Evolutionary conservation across 2,888 invertebrate genomes (phyloP).

Genomic region (Nipponacmea schrenckii): DNA sequence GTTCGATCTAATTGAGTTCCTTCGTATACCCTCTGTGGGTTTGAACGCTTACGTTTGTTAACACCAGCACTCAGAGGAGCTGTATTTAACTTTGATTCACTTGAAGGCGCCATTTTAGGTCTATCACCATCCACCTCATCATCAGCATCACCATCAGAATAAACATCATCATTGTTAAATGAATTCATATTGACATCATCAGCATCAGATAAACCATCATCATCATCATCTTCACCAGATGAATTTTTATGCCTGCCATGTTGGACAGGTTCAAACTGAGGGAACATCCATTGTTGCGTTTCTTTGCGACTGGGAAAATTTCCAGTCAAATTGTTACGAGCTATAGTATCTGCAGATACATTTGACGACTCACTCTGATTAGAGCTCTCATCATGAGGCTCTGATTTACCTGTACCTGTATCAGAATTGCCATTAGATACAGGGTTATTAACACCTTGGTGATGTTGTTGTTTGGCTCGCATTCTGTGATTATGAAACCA

Average conservation of each 20-base stretch:
- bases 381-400: conserved; percentile 55
- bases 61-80: conserved; percentile 39
- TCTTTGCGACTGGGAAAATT: conserved; percentile 30
- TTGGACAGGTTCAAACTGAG: conserved; percentile 60
- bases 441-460: conserved; percentile 41
- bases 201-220: conserved; percentile 29
- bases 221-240: conserved; percentile 19
- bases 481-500: conserved; percentile 99
- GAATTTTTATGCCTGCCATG: conserved; percentile 26
- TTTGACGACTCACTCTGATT: conserved; percentile 58
- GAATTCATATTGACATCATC: conserved; percentile 7
- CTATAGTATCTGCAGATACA: conserved; percentile 44
- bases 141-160: conserved; percentile 12
- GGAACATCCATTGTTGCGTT: conserved; percentile 64
- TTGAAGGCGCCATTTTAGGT: conserved; percentile 28
- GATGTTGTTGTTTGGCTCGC: conserved; percentile 80
- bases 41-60: conserved; percentile 85
- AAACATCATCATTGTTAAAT: conserved; percentile 5
- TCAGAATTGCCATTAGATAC: conserved; percentile 22
- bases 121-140: conserved; percentile 31
- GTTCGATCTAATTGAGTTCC: conserved; percentile 71
- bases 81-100: conserved; percentile 15
- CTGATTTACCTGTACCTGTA: conserved; percentile 42
- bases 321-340: conserved; percentile 41
- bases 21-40: conserved; percentile 97